A percentile compares a stretch with the other conserved stretches of the same genome.
These are phyloP conservation scores for Macropis europaea DNA, from an alignment of 2,888 invertebrate genomes.

Conservation along the genomic window DNA sequence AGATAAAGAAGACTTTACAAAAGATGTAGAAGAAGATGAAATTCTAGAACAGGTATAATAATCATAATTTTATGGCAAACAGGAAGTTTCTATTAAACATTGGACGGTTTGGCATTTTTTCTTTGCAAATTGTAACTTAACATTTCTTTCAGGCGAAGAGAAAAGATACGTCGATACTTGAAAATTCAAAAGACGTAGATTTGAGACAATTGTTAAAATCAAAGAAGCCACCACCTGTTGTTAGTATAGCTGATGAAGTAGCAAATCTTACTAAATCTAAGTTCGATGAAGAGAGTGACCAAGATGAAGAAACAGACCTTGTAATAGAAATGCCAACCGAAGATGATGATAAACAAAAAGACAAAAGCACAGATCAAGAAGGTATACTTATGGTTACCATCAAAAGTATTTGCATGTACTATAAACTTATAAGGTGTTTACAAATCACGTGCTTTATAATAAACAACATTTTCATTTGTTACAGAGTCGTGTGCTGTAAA, in stretches of 20 bases:
- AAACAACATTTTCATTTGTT: not conserved
- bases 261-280: constrained; percentile 72
- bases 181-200: constrained; percentile 78
- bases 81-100: not conserved
- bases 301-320: constrained; percentile 76
- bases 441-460: not conserved
- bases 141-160: constrained; percentile 57
- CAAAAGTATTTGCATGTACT: too few relatives aligned
- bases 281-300: constrained; percentile 77
- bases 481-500: constrained; percentile 11
- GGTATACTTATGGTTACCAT: constrained; percentile 33
- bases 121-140: not conserved
- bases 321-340: constrained; percentile 76
- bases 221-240: constrained; percentile 67
- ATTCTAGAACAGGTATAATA: constrained; percentile 61
- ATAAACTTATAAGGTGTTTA: not conserved
- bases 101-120: too few relatives aligned
- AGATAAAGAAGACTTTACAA: constrained; percentile 68
- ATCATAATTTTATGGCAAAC: not conserved
- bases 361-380: constrained; percentile 42
- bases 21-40: constrained; percentile 68
- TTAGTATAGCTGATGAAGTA: constrained; percentile 73
- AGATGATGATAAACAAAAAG: constrained; percentile 73
- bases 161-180: constrained; percentile 41
- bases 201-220: constrained; percentile 76